These are phyloP conservation scores for Drosophila mayri DNA, from an alignment of 1,140 invertebrate genomes.

Conservation along the genomic window DNA sequence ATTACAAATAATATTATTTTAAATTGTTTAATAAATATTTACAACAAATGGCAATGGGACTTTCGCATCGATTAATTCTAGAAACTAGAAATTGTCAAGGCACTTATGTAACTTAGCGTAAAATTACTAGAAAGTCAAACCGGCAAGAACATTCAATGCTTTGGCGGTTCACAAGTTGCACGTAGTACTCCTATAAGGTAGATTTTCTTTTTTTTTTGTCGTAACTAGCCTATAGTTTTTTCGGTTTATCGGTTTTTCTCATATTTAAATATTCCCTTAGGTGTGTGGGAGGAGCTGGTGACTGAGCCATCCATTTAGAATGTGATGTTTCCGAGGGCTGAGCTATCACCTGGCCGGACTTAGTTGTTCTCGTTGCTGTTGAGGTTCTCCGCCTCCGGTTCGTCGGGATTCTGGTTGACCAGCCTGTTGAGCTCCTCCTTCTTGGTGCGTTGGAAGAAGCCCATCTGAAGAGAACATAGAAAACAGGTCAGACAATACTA, in stretches of 20 bases:
- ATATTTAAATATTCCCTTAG: slow-evolving; percentile 18
- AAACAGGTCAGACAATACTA: too few species aligned
- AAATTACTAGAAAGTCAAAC: slow-evolving; percentile 29
- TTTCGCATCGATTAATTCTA: slow-evolving; percentile 45
- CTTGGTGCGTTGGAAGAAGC: slow-evolving; percentile 78
- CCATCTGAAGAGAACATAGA: slow-evolving; percentile 34
- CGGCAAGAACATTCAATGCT: slow-evolving; percentile 58
- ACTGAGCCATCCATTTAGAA: slow-evolving; percentile 46
- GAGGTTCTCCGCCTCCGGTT: slow-evolving; percentile 79
- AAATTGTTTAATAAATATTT: slow-evolving; percentile 74
- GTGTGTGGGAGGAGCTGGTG: slow-evolving; percentile 45
- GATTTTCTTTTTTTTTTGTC: slow-evolving; percentile 3
- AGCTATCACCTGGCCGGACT: neutral
- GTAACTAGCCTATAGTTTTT: slow-evolving; percentile 11
- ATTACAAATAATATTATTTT: slow-evolving; percentile 31
- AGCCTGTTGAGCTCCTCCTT: slow-evolving; percentile 78
- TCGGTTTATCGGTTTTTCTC: slow-evolving; percentile 9
- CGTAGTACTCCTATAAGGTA: slow-evolving; percentile 36
- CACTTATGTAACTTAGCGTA: slow-evolving; percentile 30
- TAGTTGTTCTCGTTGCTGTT: slow-evolving; percentile 61
- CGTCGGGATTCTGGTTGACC: slow-evolving; percentile 64
- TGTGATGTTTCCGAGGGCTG: slow-evolving; percentile 59
- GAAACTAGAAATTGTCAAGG: slow-evolving; percentile 50
- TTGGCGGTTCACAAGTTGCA: slow-evolving; percentile 40
- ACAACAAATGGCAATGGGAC: slow-evolving; percentile 70